Base-by-base conservation (phyloP, 2,113 vertebrate species). In the Misgurnus mizolepis region DNA sequence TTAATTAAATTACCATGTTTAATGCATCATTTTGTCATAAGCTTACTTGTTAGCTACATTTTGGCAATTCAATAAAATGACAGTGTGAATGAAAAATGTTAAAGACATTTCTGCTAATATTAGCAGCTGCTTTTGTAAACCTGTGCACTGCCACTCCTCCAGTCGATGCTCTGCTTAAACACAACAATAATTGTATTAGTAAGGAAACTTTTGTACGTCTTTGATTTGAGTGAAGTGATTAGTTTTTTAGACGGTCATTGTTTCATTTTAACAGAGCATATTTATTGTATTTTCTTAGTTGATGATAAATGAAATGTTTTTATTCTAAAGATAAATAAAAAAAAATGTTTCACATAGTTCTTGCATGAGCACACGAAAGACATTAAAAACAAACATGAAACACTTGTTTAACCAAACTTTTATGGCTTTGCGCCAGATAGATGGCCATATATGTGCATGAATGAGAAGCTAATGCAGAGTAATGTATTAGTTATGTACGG, bases 401-500 rank as follows among this genome's bases (percentile, higher is more conserved):
- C 55, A 58, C 17, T 18, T 18, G 55, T n/a, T 58, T 7, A 58
- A 58, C 55, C 55, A 14, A 14, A 7, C 27, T 1, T 15, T 61
- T 75, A 5, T 41, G 39, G 15, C 34, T 58, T 27, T 64, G 22
- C 6, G 15, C 15, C 15, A 39, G 47, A 40, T 7, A 8, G 61
- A 65, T 58, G 47, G 45, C 41, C 43, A 34, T 3, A 47, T 17
- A 15, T 62, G 58, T 53, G 18, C 40, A 3, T 55, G 74, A 60
- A 60, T 7, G 70, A 43, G 4, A 58, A 66, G 43, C n/a, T 40
- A 34, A 49, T 64, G 72, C 39, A 12, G 8, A 62, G 58, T 75
- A 64, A 77, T 77, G 74, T 41, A 41, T 66, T 41, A 15, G 18
- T 18, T 77, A 77, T 77, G 62, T 67, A 27, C 40, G 75, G 75